phyloP scores from a whole-genome alignment of 2,113 vertebrate genomes.

The Regulus satrapa region DNA sequence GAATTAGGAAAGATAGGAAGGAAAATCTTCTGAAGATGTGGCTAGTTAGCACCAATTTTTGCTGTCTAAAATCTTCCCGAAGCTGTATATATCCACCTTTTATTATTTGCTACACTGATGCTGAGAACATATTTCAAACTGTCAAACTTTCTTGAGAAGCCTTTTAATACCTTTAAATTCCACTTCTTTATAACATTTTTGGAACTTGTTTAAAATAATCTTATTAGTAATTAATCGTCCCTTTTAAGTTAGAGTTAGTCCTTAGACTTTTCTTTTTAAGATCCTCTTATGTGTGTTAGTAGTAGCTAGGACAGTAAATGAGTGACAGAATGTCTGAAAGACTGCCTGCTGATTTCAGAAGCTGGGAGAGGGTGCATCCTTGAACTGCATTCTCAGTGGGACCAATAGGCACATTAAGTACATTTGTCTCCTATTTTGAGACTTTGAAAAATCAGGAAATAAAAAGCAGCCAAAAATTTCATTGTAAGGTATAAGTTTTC shows the following conservation, averaged over 20 bases:
- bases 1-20: neutral
- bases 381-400: neutral
- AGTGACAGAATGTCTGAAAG: neutral
- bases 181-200: neutral
- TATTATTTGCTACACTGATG: neutral
- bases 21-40: neutral
- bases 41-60: neutral
- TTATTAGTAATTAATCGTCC: neutral
- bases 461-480: neutral
- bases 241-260: neutral
- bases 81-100: neutral
- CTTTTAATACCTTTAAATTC: neutral
- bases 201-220: neutral
- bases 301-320: neutral
- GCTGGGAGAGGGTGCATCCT: neutral
- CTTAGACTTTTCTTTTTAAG: neutral
- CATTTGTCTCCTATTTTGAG: neutral
- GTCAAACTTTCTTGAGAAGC: neutral
- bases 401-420: neutral
- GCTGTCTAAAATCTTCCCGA: neutral
- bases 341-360: neutral
- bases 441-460: neutral
- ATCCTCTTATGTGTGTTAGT: neutral
- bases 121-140: neutral
- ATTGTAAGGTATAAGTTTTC: neutral